Evolutionary conservation across 2,888 invertebrate genomes (phyloP).

Genomic region (Chymomyza amoena): DNA sequence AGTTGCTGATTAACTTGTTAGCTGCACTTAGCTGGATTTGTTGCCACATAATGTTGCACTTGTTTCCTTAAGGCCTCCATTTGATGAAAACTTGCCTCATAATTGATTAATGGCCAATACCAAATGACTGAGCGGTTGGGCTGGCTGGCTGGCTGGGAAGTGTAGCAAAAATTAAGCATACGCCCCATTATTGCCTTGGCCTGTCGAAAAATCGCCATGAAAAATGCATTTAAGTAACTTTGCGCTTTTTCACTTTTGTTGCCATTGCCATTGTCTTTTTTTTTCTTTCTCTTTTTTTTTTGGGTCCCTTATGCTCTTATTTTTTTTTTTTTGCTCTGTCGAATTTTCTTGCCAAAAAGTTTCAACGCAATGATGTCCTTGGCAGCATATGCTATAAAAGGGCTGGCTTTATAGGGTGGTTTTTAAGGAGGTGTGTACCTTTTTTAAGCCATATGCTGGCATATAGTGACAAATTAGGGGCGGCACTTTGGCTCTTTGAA

Average conservation of each 20-base stretch:
- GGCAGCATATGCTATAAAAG: background rate
- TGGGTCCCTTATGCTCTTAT: background rate
- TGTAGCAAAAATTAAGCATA: background rate
- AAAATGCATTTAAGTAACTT: slow-evolving; percentile 2
- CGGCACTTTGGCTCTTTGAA: too few relatives aligned
- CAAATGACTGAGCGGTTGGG: background rate
- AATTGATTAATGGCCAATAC: background rate
- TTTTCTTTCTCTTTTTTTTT: background rate
- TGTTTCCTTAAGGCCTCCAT: too few relatives aligned
- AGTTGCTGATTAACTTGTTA: background rate
- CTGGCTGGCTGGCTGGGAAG: background rate
- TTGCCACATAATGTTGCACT: background rate
- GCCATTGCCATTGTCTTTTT: background rate
- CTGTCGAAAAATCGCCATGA: background rate
- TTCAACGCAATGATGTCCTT: background rate
- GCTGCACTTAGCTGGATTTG: background rate
- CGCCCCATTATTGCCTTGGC: background rate
- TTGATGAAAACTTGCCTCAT: background rate
- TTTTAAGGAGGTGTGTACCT: background rate
- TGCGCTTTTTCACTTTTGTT: background rate
- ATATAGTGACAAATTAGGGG: too few relatives aligned
- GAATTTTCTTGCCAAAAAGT: background rate
- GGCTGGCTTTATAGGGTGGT: background rate
- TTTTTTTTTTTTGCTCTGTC: background rate
- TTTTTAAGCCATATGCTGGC: too few relatives aligned